Evolutionary conservation across 1,140 invertebrate species (phyloP).

Genomic region (Sminthurides bifidus): DNA sequence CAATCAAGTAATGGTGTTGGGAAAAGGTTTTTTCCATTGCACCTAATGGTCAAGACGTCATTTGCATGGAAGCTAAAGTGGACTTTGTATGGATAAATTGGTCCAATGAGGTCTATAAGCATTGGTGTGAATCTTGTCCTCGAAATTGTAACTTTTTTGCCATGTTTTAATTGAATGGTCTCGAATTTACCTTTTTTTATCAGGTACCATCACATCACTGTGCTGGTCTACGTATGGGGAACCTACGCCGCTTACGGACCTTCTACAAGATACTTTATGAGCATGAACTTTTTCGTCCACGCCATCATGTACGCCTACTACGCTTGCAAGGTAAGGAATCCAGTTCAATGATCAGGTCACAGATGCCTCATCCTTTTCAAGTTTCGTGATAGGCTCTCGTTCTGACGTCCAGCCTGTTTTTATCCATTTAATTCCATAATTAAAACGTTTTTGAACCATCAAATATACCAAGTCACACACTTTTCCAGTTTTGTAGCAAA

Average conservation of each 20-base stretch:
- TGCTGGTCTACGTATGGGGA: slow-evolving; percentile 44
- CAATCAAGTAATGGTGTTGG: too few species aligned
- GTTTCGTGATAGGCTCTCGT: too few species aligned
- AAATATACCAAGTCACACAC: too few species aligned
- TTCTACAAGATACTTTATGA: slow-evolving; percentile 41
- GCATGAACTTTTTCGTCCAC: slow-evolving; percentile 46
- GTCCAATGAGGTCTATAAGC: not conserved
- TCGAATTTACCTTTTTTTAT: not conserved
- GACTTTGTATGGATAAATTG: not conserved
- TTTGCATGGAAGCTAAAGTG: not conserved
- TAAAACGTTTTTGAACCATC: too few species aligned
- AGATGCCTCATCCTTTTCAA: too few species aligned
- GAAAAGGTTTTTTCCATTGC: too few species aligned
- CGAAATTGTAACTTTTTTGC: not conserved
- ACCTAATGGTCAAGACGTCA: not conserved
- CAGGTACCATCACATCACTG: slow-evolving; percentile 26
- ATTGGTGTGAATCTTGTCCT: not conserved
- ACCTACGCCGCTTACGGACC: slow-evolving; percentile 41
- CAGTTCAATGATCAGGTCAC: too few species aligned
- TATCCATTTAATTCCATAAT: too few species aligned
- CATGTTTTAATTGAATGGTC: not conserved
- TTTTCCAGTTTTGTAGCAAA: too few species aligned
- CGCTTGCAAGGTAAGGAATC: slow-evolving; percentile 38
- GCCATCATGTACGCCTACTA: slow-evolving; percentile 43
- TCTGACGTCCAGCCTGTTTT: too few species aligned